These are phyloP conservation scores for Mustelus asterias DNA, from an alignment of 2,113 vertebrate species.

Conservation along the genomic window DNA sequence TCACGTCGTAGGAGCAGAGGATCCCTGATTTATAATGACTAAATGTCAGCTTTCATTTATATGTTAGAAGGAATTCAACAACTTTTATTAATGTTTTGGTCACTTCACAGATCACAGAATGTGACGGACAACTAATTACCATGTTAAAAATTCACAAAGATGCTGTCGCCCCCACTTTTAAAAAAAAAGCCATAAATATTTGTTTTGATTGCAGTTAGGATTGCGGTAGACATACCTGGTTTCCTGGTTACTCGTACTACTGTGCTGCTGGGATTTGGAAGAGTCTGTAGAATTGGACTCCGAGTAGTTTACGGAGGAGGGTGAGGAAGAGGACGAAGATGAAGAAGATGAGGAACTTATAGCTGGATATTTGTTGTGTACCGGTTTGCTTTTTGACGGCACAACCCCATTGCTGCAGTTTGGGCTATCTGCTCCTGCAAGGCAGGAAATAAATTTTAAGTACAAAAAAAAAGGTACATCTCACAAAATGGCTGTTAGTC, in stretches of 20 bases:
- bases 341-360: slow-evolving; percentile 77
- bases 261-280: slow-evolving; percentile 94
- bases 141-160: not conserved
- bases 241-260: slow-evolving; percentile 92
- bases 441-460: slow-evolving; percentile 37
- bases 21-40: not conserved
- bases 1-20: not conserved
- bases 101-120: not conserved
- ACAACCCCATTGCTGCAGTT: slow-evolving; percentile 91
- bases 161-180: not conserved
- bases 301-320: slow-evolving; percentile 93
- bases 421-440: slow-evolving; percentile 84
- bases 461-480: not conserved
- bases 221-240: slow-evolving; percentile 68
- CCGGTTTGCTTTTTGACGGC: slow-evolving; percentile 79
- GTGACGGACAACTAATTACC: not conserved
- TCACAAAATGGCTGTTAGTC: not conserved
- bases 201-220: not conserved
- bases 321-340: slow-evolving; percentile 83
- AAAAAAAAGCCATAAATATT: not conserved
- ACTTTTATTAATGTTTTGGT: not conserved
- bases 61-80: not conserved
- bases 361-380: slow-evolving; percentile 82
- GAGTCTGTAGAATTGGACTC: slow-evolving; percentile 97
- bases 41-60: not conserved